phyloP scores from a whole-genome alignment of 2,797 vertebrate genomes.

The Trachops cirrhosus region DNA sequence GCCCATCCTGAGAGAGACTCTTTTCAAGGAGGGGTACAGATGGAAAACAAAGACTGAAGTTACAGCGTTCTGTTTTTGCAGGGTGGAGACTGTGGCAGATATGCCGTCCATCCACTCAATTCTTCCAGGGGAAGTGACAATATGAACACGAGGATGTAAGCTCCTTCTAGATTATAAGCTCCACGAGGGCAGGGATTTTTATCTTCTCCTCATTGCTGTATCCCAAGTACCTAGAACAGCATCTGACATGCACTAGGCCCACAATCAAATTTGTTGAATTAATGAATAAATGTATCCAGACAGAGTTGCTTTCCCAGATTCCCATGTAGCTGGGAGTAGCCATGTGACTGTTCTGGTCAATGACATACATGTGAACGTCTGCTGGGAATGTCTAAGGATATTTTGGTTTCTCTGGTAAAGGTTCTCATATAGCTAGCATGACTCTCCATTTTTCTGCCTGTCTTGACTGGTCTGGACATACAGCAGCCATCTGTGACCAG shows the following conservation, averaged over 20 bases:
- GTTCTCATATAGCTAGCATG: not conserved
- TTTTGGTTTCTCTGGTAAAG: not conserved
- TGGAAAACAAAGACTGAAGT: not conserved
- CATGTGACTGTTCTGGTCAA: not conserved
- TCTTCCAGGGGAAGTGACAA: not conserved
- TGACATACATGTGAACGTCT: not conserved
- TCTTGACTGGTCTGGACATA: not conserved
- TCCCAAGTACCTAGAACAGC: not conserved
- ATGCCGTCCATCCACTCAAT: not conserved
- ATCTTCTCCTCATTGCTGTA: not conserved
- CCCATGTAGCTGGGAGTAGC: not conserved
- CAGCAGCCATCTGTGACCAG: not conserved
- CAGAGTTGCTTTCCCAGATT: not conserved
- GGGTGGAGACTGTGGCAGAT: not conserved
- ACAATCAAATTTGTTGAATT: not conserved
- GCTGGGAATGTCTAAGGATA: not conserved
- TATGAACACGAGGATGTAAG: not conserved
- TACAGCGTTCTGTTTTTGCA: not conserved
- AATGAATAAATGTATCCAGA: not conserved
- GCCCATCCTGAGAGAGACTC: not conserved
- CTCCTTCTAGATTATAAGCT: not conserved
- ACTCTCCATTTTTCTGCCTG: not conserved
- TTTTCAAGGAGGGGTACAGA: not conserved
- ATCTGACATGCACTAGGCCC: not conserved
- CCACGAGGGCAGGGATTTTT: not conserved